Percentiles rank a stretch among this genome's conserved stretches.
These are phyloP conservation scores for Cyprinodon diabolis DNA, from an alignment of 2,797 vertebrate genomes.

Conservation along the genomic window DNA sequence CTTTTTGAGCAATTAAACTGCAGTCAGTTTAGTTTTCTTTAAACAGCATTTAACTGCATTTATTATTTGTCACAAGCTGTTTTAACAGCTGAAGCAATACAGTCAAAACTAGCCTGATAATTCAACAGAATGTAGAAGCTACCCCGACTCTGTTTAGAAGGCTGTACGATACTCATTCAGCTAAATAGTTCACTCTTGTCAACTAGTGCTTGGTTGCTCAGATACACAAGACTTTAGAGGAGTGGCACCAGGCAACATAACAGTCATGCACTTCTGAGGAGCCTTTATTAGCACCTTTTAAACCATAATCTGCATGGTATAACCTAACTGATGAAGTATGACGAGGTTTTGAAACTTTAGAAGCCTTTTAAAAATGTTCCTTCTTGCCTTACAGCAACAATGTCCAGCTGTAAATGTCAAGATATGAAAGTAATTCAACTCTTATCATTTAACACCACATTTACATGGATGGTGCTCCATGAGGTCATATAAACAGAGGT, in stretches of 20 bases:
- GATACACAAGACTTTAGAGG: background rate
- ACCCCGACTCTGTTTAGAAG: background rate
- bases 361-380: background rate
- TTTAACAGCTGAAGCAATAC: background rate
- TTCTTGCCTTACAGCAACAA: background rate
- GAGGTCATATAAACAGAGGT: background rate
- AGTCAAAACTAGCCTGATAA: background rate
- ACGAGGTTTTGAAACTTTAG: background rate
- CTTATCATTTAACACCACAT: conserved; percentile 1
- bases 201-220: background rate
- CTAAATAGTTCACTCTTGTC: background rate
- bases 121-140: background rate
- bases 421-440: background rate
- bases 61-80: background rate
- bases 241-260: background rate
- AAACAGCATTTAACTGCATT: background rate
- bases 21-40: background rate
- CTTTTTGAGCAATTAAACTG: background rate
- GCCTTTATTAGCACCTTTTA: background rate
- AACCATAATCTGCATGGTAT: background rate
- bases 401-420: background rate
- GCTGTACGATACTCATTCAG: background rate
- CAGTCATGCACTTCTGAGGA: background rate
- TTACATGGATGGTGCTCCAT: background rate
- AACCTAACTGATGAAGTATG: background rate